phyloP scores from a whole-genome alignment of 2,797 vertebrate species.

The Setipinna tenuifilis region DNA sequence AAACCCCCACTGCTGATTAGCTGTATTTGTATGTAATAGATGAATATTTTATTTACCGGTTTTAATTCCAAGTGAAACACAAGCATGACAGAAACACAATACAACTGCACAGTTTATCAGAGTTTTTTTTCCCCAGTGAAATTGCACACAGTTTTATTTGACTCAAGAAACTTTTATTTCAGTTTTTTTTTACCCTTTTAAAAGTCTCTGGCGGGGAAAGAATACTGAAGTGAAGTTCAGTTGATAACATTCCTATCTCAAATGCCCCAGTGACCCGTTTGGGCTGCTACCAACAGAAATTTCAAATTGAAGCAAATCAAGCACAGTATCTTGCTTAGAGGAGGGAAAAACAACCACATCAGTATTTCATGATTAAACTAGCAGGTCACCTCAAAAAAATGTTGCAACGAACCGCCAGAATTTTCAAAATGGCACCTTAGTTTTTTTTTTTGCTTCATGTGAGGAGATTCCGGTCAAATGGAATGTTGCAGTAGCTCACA shows the following conservation, averaged over 20 bases:
- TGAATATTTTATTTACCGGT: not conserved
- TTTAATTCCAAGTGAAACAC: not conserved
- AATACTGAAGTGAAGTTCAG: not conserved
- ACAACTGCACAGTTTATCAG: not conserved
- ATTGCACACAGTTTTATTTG: not conserved
- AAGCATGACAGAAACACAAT: not conserved
- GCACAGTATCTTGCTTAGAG: not conserved
- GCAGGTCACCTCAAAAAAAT: constrained; percentile 11
- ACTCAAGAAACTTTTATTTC: not conserved
- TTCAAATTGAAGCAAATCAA: not conserved
- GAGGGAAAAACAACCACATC: not conserved
- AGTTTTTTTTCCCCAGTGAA: not conserved
- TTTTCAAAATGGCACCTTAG: not conserved
- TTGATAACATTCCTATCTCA: constrained; percentile 13
- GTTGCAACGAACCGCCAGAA: not conserved
- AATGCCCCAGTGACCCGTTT: not conserved
- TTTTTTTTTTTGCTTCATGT: not conserved
- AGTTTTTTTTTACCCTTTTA: not conserved
- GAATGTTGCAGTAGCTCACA: not conserved
- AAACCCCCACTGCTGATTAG: not conserved
- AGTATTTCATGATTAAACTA: not conserved
- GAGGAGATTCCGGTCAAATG: not conserved
- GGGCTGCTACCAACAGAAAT: constrained; percentile 7
- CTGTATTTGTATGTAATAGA: not conserved
- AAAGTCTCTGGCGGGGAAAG: not conserved